phyloP scores from a whole-genome alignment of 2,113 vertebrate genomes.

The Tragelaphus scriptus region DNA sequence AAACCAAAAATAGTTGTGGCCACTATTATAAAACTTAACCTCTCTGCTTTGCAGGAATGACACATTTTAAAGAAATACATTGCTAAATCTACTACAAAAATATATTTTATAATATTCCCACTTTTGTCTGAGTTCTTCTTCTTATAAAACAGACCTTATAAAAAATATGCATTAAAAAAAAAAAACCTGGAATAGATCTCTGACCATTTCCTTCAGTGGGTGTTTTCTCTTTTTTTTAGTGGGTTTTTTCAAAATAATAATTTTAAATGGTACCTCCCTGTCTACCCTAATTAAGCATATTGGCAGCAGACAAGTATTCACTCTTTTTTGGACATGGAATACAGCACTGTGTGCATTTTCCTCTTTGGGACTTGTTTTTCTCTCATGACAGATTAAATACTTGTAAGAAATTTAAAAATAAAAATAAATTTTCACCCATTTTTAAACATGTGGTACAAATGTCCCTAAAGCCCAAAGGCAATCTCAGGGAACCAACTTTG shows the following conservation, averaged over 20 bases:
- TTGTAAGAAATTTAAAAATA: neutral
- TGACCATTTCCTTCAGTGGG: conserved; percentile 28
- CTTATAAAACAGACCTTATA: neutral
- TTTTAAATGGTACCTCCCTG: conserved; percentile 49
- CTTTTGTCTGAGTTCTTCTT: conserved; percentile 34
- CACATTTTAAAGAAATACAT: neutral
- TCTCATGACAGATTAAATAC: neutral
- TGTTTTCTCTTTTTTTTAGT: neutral
- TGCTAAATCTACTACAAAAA: neutral
- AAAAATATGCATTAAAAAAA: neutral
- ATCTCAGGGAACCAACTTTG: neutral
- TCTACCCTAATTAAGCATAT: neutral
- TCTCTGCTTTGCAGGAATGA: neutral
- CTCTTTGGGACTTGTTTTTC: conserved; percentile 28
- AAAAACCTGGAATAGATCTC: neutral
- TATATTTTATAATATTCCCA: neutral
- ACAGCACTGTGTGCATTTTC: neutral
- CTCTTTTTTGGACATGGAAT: neutral
- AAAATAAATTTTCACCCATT: neutral
- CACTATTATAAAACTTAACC: neutral
- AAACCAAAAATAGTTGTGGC: neutral
- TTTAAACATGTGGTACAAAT: neutral
- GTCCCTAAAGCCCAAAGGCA: neutral
- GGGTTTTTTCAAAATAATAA: conserved; percentile 1
- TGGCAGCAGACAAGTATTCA: neutral